Percentiles rank a stretch among this genome's conserved stretches.
phyloP scores from a whole-genome alignment of 2,888 invertebrate genomes.

The Harmothoe impar region DNA sequence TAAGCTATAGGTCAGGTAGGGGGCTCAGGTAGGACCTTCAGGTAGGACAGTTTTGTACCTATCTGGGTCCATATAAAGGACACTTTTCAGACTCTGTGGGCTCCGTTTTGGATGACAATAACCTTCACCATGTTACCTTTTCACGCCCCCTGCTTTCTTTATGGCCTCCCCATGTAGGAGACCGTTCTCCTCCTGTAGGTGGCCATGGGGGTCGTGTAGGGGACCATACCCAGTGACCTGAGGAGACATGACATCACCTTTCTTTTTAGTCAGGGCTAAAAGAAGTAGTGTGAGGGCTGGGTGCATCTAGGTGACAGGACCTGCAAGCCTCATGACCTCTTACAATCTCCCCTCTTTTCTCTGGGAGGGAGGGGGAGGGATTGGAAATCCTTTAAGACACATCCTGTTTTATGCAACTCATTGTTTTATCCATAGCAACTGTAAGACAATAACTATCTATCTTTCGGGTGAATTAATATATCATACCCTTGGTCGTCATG shows the following conservation, averaged over 20 bases:
- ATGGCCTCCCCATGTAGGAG: conserved; percentile 6
- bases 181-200: background rate
- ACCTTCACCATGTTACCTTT: background rate
- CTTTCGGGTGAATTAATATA: no score
- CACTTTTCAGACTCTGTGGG: background rate
- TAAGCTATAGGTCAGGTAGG: background rate
- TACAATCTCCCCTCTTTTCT: no score
- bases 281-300: background rate
- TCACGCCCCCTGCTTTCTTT: conserved; percentile 28
- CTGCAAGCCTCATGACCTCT: no score
- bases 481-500: no score
- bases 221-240: background rate
- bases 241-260: background rate
- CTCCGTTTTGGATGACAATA: background rate
- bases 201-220: background rate
- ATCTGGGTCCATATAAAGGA: conserved; percentile 3
- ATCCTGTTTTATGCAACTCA: no score
- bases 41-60: background rate
- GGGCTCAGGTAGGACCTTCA: background rate
- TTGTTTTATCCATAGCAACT: no score
- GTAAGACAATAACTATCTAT: no score
- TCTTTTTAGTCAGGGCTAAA: background rate
- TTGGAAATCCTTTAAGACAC: no score
- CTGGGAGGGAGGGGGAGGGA: no score
- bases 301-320: background rate